Evolutionary conservation across 2,888 invertebrate genomes (phyloP).

Genomic region (Eudemis profundana): DNA sequence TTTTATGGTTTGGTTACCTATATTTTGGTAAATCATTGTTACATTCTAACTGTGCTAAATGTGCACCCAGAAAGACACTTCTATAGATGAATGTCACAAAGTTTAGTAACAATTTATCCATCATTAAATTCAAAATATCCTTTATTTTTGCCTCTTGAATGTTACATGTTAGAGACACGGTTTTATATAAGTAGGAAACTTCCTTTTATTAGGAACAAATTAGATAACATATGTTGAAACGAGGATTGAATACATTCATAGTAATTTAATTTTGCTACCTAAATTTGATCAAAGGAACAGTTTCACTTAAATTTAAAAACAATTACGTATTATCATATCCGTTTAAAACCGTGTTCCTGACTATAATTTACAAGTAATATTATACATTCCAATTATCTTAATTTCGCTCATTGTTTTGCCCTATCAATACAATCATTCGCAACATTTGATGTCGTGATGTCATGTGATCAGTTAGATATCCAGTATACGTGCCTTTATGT

Average conservation of each 20-base stretch:
- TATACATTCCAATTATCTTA: background rate
- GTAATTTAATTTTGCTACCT: no score
- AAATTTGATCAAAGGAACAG: no score
- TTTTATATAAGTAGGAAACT: conserved; percentile 3
- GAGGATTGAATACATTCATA: no score
- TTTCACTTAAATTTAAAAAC: no score
- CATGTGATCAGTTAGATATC: conserved; percentile 61
- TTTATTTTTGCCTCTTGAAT: conserved; percentile 2
- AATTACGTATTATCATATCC: background rate
- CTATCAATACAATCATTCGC: conserved; percentile 47
- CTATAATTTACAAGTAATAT: background rate
- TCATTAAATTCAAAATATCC: background rate
- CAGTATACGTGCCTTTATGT: conserved; percentile 38
- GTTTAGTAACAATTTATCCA: background rate
- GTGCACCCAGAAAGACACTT: background rate
- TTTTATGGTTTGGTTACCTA: conserved; percentile 37
- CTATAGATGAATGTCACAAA: conserved; percentile 34
- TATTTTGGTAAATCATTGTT: no score
- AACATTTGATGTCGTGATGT: conserved; percentile 64
- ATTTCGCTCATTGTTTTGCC: conserved; percentile 28
- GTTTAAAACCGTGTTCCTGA: conserved; percentile 1
- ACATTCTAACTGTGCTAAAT: background rate
- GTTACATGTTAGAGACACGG: conserved; percentile 10
- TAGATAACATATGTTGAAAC: no score
- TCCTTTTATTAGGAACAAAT: no score